phyloP scores from a whole-genome alignment of 2,888 invertebrate genomes.

The Tholera decimalis region DNA sequence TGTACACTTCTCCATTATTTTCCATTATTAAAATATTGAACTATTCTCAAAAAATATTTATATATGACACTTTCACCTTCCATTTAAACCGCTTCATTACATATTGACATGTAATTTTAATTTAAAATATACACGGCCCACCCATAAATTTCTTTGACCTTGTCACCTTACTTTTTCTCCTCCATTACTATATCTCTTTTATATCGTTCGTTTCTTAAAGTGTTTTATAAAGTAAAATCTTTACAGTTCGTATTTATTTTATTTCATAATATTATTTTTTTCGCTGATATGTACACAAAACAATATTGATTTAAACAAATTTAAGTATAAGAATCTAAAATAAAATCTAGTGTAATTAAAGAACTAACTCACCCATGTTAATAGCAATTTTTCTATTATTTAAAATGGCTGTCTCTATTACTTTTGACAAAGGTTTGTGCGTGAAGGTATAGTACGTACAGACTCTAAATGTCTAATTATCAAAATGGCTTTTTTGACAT shows the following conservation, averaged over 20 bases:
- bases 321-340: too few relatives aligned
- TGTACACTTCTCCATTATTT: constrained; percentile 49
- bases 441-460: too few relatives aligned
- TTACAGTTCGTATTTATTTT: not conserved
- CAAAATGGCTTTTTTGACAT: too few relatives aligned
- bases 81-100: constrained; percentile 45
- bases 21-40: constrained; percentile 55
- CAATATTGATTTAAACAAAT: too few relatives aligned
- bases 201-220: constrained; percentile 16
- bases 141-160: constrained; percentile 68
- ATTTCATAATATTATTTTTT: too few relatives aligned
- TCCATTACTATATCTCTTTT: constrained; percentile 41
- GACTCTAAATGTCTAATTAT: too few relatives aligned
- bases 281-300: too few relatives aligned
- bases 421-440: too few relatives aligned
- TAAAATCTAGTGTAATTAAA: too few relatives aligned
- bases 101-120: constrained; percentile 55
- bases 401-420: too few relatives aligned
- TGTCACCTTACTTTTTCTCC: constrained; percentile 66
- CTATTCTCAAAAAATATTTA: constrained; percentile 47
- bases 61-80: constrained; percentile 60
- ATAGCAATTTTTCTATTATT: too few relatives aligned
- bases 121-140: constrained; percentile 62
- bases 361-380: too few relatives aligned
- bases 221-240: not conserved